A percentile compares a stretch with the other conserved stretches of the same genome.
phyloP scores from a whole-genome alignment of 2,888 invertebrate species.

The Parnassius orleans region DNA sequence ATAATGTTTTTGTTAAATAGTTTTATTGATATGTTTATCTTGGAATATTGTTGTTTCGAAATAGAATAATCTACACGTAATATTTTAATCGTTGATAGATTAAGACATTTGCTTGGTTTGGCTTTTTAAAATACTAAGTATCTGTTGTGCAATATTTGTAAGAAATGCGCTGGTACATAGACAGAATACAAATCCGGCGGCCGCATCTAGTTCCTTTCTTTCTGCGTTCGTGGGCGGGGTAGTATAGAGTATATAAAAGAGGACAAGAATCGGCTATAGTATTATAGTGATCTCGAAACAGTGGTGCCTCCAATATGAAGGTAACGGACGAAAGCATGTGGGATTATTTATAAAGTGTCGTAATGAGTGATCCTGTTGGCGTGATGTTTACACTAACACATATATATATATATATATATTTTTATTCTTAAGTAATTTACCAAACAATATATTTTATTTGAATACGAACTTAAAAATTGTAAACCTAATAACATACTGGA shows the following conservation, averaged over 20 bases:
- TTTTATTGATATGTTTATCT: too few relatives aligned
- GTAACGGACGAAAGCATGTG: constrained; percentile 40
- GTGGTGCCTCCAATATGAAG: constrained; percentile 65
- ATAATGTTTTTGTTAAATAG: too few relatives aligned
- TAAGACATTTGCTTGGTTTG: constrained; percentile 14
- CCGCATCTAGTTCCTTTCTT: constrained; percentile 62
- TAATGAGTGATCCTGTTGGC: too few relatives aligned
- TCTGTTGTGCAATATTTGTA: constrained; percentile 30
- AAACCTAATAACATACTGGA: too few relatives aligned
- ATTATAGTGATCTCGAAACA: constrained; percentile 51
- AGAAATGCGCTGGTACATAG: constrained; percentile 30
- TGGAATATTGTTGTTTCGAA: too few relatives aligned
- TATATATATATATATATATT: too few relatives aligned
- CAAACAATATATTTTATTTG: not conserved
- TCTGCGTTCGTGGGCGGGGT: constrained; percentile 62
- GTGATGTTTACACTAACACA: not conserved
- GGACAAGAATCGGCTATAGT: constrained; percentile 50
- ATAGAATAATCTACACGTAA: not conserved
- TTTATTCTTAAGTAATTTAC: too few relatives aligned
- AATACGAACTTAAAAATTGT: too few relatives aligned
- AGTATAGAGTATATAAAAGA: constrained; percentile 63
- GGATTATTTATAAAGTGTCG: not conserved
- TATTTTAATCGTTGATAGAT: constrained; percentile 12
- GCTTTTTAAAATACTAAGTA: constrained; percentile 28
- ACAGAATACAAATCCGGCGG: constrained; percentile 42